Evolutionary conservation across 2,797 vertebrate species (phyloP).

Genomic region (Hippocampus kuda): DNA sequence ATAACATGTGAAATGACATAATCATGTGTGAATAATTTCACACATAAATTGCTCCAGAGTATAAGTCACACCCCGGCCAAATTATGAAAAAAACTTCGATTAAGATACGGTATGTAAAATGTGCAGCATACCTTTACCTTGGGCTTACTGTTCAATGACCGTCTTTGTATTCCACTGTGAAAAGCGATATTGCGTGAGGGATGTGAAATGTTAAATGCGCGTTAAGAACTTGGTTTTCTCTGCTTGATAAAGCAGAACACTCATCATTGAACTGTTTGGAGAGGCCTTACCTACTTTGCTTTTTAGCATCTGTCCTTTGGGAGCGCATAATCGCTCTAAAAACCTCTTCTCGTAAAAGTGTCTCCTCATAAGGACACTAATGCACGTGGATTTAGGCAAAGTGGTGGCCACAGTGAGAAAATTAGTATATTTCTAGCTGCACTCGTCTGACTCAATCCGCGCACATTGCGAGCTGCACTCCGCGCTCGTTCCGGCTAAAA

Average conservation of each 20-base stretch:
- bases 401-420: slow-evolving; percentile 39
- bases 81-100: too few relatives aligned
- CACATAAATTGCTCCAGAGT: too few relatives aligned
- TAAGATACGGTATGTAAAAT: background rate
- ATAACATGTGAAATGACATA: too few relatives aligned
- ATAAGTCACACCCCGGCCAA: too few relatives aligned
- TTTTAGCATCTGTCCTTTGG: slow-evolving; percentile 26
- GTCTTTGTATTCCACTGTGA: slow-evolving; percentile 20
- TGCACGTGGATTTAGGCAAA: slow-evolving; percentile 38
- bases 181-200: slow-evolving; percentile 43
- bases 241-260: slow-evolving; percentile 35
- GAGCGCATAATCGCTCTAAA: slow-evolving; percentile 17
- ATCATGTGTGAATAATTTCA: too few relatives aligned
- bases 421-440: slow-evolving; percentile 44
- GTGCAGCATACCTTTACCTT: background rate
- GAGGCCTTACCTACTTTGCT: slow-evolving; percentile 5
- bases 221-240: slow-evolving; percentile 32
- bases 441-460: slow-evolving; percentile 50
- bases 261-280: slow-evolving; percentile 26
- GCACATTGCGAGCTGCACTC: slow-evolving; percentile 41
- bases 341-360: slow-evolving; percentile 26
- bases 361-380: slow-evolving; percentile 41
- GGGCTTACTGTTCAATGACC: background rate
- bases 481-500: slow-evolving; percentile 50
- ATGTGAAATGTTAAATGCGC: slow-evolving; percentile 38